Base-by-base conservation (phyloP, 2,113 vertebrate genomes). In the Python bivittatus region DNA sequence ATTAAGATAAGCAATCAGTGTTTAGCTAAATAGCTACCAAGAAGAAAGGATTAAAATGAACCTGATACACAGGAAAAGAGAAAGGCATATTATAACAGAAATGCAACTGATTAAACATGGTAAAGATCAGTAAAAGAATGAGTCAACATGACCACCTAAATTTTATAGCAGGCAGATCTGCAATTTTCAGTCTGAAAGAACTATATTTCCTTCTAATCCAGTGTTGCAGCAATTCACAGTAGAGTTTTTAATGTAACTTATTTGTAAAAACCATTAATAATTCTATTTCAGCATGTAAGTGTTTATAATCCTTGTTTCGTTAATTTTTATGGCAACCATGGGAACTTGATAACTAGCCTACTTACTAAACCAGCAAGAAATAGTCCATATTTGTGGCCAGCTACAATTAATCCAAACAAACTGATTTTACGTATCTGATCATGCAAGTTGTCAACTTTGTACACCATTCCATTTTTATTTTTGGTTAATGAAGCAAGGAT, bases 401-500 rank as follows among this genome's bases (percentile, higher is more conserved):
- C 8, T 91, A 42, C 17, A 84, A 27, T 33, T 1, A 86, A 86
- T 48, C 22, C 11, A 90, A 84, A 42, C 23, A 22, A 22, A 61
- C 88, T 44, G 33, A 79, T 88, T 29, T 25, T 84, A 57, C 22
- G 12, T 42, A 57, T 25, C 7, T 42, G 33, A 72, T 20, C 33
- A 87, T 33, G 10, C 6, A 54, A 33, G 11, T 29, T 85, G 1
- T 60, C 10, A 88, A 3, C 48, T 60, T 48, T 79, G 25, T 48
- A 84, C 2, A 44, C 7, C 68, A n/a, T 68, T 29, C 9, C 52
- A 54, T 87, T 88, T 54, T 83, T 33, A n/a, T 48, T 25, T 88
- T 64, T 0, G 13, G 0, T 44, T 12, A 6, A 53, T 54, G 0
- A 11, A 22, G 54, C 5, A 27, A 1, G 89, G 52, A 68, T 84